Conservation (phyloP, 2,113 vertebrate genomes). For the Lasiurus cinereus region DNA sequence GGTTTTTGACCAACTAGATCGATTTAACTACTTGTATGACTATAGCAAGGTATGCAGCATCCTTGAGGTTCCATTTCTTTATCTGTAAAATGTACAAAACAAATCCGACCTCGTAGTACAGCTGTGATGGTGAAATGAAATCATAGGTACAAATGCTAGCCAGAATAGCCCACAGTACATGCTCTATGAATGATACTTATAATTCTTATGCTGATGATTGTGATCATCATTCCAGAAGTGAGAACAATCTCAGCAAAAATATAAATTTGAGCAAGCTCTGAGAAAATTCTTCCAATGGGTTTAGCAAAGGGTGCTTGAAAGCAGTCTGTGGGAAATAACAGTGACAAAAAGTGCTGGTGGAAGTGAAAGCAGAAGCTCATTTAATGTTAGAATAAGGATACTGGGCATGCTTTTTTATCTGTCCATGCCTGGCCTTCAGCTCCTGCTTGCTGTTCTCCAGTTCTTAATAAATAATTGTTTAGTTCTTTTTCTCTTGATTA, state of each 20-base stretch:
- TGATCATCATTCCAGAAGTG: neutral
- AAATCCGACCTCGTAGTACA: neutral
- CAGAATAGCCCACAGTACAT: rapidly evolving
- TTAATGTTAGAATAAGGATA: neutral
- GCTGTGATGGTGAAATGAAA: neutral
- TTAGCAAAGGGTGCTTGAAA: conserved; percentile 24
- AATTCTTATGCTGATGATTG: neutral
- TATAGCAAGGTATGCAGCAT: neutral
- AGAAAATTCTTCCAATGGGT: conserved; percentile 18
- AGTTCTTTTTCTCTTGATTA: neutral
- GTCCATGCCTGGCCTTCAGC: neutral
- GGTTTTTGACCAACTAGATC: rapidly evolving
- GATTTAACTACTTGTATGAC: neutral
- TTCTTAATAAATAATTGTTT: neutral
- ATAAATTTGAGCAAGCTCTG: conserved; percentile 27
- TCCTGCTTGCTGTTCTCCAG: neutral
- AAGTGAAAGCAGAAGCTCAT: neutral
- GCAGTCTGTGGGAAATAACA: neutral
- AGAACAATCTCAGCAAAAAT: conserved; percentile 24
- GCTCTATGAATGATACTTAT: neutral
- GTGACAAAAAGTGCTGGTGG: neutral
- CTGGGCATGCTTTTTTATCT: neutral
- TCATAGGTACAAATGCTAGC: neutral
- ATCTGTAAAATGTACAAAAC: neutral
- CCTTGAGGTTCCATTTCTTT: neutral